Evolutionary conservation across 1,140 invertebrate genomes (phyloP).

Genomic region (Charaxes varanes): DNA sequence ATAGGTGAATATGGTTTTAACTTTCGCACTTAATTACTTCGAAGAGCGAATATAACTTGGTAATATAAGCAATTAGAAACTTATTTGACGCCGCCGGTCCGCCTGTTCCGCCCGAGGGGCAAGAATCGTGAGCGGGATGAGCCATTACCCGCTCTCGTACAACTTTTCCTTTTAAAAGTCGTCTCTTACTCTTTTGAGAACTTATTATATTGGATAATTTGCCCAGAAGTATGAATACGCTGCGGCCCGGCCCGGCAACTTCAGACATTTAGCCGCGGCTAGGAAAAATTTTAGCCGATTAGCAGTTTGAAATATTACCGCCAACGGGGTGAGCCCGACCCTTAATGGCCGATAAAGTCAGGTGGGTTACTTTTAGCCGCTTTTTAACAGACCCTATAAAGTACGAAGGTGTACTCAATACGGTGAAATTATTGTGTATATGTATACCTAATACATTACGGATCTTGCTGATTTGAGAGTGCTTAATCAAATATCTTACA

Average conservation of each 20-base stretch:
- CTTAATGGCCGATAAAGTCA: slow-evolving; percentile 3
- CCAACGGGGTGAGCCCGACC: slow-evolving; percentile 14
- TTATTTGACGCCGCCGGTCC: slow-evolving; percentile 72
- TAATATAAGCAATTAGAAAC: slow-evolving; percentile 75
- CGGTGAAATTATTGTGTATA: too few species aligned
- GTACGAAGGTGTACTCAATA: too few species aligned
- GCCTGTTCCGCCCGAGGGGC: slow-evolving; percentile 62
- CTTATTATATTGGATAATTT: slow-evolving; percentile 72
- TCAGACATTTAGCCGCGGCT: slow-evolving; percentile 49
- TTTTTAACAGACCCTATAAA: too few species aligned
- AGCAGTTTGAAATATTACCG: slow-evolving; percentile 21
- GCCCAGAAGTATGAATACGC: slow-evolving; percentile 65
- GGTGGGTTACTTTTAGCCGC: too few species aligned
- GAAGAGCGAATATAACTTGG: slow-evolving; percentile 71
- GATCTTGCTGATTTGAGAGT: too few species aligned
- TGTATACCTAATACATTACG: too few species aligned
- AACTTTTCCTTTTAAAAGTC: slow-evolving; percentile 73
- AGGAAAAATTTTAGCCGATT: slow-evolving; percentile 54
- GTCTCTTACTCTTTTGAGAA: slow-evolving; percentile 69
- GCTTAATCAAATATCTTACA: too few species aligned
- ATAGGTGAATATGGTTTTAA: slow-evolving; percentile 63
- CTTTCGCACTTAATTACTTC: slow-evolving; percentile 69
- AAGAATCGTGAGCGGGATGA: slow-evolving; percentile 70
- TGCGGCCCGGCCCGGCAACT: slow-evolving; percentile 59
- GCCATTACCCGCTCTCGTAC: slow-evolving; percentile 67